Percentiles rank a stretch among this genome's conserved stretches.
Conservation (phyloP, 2,797 vertebrate species). For the Spinibarbus caldwelli region DNA sequence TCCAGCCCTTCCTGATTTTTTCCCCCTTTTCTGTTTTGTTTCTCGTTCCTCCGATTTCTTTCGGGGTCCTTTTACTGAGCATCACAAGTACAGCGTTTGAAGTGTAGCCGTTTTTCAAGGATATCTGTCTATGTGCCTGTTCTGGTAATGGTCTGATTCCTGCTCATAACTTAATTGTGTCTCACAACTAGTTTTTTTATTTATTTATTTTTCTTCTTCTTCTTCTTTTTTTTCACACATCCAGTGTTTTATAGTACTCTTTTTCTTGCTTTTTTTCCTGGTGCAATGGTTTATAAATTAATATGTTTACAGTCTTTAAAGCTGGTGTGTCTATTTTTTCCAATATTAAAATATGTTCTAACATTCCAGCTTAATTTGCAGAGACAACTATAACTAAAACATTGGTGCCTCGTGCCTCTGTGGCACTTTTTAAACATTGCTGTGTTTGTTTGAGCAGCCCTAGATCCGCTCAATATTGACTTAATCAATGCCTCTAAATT, state of each 20-base stretch:
- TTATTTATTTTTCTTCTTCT: not conserved
- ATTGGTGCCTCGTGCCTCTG: not conserved
- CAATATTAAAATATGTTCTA: slow-evolving; percentile 4
- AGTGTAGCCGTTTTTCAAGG: slow-evolving; percentile 75
- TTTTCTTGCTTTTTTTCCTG: not conserved
- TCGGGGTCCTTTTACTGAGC: slow-evolving; percentile 59
- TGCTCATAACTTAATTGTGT: slow-evolving; percentile 71
- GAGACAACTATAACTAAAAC: slow-evolving; percentile 5
- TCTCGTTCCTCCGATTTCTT: slow-evolving; percentile 49
- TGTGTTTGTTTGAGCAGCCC: slow-evolving; percentile 11
- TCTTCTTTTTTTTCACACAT: slow-evolving; percentile 27
- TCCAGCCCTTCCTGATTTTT: slow-evolving; percentile 78
- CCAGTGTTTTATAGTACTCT: slow-evolving; percentile 1
- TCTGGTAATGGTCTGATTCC: slow-evolving; percentile 65
- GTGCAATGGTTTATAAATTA: not conserved
- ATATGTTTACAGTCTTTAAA: slow-evolving; percentile 30
- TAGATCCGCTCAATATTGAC: not conserved
- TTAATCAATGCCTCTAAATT: not conserved
- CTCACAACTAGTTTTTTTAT: slow-evolving; percentile 51
- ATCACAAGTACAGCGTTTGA: slow-evolving; percentile 66
- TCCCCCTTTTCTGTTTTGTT: slow-evolving; percentile 53
- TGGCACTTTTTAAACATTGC: not conserved
- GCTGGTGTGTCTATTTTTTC: not conserved
- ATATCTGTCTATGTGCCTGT: slow-evolving; percentile 66
- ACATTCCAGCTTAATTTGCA: not conserved